Evolutionary conservation across 2,888 invertebrate genomes (phyloP).

Genomic region (Scaptomyza polygonia): DNA sequence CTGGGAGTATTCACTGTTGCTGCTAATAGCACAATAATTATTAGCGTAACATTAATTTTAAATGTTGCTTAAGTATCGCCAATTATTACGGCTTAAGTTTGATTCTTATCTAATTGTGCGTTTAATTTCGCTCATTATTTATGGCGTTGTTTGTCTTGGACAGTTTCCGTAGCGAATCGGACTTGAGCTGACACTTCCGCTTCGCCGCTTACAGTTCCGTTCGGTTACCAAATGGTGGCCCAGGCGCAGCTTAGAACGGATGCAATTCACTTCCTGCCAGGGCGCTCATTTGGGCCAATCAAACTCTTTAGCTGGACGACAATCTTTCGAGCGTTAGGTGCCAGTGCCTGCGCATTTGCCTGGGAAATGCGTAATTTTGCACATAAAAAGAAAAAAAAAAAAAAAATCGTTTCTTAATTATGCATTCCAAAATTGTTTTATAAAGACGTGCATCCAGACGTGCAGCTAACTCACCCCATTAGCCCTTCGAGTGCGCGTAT

Average conservation of each 20-base stretch:
- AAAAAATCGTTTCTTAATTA: conserved; percentile 49
- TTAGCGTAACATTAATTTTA: conserved; percentile 43
- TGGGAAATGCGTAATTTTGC: conserved; percentile 71
- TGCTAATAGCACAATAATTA: conserved; percentile 34
- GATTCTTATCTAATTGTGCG: conserved; percentile 69
- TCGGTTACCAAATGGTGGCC: conserved; percentile 54
- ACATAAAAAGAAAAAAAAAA: too few species aligned
- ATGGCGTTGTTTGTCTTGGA: conserved; percentile 42
- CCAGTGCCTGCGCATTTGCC: conserved; percentile 2
- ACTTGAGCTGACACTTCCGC: conserved; percentile 64
- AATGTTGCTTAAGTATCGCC: conserved; percentile 55
- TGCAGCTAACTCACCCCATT: conserved; percentile 53
- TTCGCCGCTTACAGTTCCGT: conserved; percentile 60
- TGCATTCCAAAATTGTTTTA: conserved; percentile 42
- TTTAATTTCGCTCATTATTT: conserved; percentile 76
- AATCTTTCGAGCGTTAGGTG: conserved; percentile 17
- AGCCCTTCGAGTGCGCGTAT: conserved; percentile 6
- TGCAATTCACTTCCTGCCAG: conserved; percentile 68
- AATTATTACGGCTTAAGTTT: conserved; percentile 66
- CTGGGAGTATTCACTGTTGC: conserved; percentile 6
- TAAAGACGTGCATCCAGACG: conserved; percentile 26
- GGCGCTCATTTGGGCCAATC: conserved; percentile 75
- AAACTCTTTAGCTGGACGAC: conserved; percentile 22
- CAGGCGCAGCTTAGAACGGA: conserved; percentile 62
- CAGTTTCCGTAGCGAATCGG: conserved; percentile 51